phyloP scores from a whole-genome alignment of 1,140 invertebrate species.

The Euwallacea fornicatus region DNA sequence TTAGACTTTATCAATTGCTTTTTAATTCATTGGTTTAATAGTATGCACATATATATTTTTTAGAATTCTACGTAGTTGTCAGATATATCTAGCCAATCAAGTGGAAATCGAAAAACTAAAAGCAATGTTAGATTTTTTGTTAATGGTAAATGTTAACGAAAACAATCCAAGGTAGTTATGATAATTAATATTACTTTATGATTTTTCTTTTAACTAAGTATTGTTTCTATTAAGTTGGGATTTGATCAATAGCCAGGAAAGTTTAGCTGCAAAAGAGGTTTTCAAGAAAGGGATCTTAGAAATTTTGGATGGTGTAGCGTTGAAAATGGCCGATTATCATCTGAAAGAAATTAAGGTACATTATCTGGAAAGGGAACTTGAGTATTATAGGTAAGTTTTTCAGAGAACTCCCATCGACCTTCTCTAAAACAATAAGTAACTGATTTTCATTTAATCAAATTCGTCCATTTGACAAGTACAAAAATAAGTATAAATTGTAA shows the following conservation, averaged over 20 bases:
- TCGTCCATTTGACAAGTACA: no score
- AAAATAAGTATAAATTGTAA: no score
- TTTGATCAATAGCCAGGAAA: constrained; percentile 15
- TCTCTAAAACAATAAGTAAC: no score
- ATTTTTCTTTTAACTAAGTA: constrained; percentile 5
- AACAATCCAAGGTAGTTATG: constrained; percentile 17
- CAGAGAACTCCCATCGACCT: no score
- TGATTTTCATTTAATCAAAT: no score
- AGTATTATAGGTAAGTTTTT: no score
- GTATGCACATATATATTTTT: constrained; percentile 11
- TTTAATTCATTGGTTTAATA: neutral
- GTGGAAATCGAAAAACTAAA: constrained; percentile 36
- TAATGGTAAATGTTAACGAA: constrained; percentile 22
- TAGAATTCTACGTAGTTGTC: constrained; percentile 37
- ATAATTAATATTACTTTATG: constrained; percentile 4
- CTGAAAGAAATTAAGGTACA: no score
- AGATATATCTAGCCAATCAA: constrained; percentile 32
- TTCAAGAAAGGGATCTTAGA: no score
- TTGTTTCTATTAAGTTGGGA: constrained; percentile 4
- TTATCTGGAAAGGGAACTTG: no score
- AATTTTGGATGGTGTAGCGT: no score
- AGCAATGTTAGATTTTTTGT: constrained; percentile 29
- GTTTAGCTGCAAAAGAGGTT: no score
- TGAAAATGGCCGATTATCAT: no score
- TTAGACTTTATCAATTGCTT: neutral